Percentiles rank a stretch among this genome's conserved stretches.
phyloP scores from a whole-genome alignment of 2,888 invertebrate species.

The Trissolcus brochymenae region DNA sequence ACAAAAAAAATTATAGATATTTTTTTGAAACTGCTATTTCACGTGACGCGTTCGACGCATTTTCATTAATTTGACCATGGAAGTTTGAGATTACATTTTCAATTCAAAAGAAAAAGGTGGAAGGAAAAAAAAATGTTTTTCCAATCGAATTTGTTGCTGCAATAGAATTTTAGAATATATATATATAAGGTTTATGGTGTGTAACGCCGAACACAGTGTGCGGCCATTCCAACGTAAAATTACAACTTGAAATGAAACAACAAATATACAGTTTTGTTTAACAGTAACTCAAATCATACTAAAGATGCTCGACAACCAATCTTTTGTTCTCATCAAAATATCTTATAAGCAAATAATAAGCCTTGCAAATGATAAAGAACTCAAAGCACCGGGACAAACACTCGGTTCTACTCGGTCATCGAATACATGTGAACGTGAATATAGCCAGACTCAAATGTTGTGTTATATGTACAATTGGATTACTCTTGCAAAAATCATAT shows the following conservation, averaged over 20 bases:
- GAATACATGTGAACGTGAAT: conserved; percentile 60
- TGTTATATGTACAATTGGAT: conserved; percentile 58
- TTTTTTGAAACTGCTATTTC: conserved; percentile 51
- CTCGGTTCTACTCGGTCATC: conserved; percentile 65
- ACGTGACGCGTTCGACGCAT: conserved; percentile 31
- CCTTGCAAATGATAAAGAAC: conserved; percentile 66
- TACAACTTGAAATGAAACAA: conserved; percentile 52
- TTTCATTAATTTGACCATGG: conserved; percentile 25
- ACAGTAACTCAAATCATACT: conserved; percentile 61
- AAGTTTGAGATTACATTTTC: background rate
- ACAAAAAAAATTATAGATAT: conserved; percentile 37
- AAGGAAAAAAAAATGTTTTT: conserved; percentile 7
- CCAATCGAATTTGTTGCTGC: conserved; percentile 25
- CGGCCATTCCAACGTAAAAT: conserved; percentile 69
- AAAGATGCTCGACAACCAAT: conserved; percentile 65
- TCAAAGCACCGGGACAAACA: conserved; percentile 68
- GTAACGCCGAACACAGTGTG: conserved; percentile 66
- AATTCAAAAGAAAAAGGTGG: conserved; percentile 10
- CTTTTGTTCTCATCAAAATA: conserved; percentile 61
- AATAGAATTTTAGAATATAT: conserved; percentile 34
- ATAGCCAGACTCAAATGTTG: conserved; percentile 64
- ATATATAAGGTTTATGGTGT: conserved; percentile 58
- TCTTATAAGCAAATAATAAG: conserved; percentile 69
- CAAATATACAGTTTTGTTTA: conserved; percentile 36
- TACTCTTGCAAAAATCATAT: conserved; percentile 29